phyloP scores from a whole-genome alignment of 2,113 vertebrate species.

The Atlantisia rogersi region DNA sequence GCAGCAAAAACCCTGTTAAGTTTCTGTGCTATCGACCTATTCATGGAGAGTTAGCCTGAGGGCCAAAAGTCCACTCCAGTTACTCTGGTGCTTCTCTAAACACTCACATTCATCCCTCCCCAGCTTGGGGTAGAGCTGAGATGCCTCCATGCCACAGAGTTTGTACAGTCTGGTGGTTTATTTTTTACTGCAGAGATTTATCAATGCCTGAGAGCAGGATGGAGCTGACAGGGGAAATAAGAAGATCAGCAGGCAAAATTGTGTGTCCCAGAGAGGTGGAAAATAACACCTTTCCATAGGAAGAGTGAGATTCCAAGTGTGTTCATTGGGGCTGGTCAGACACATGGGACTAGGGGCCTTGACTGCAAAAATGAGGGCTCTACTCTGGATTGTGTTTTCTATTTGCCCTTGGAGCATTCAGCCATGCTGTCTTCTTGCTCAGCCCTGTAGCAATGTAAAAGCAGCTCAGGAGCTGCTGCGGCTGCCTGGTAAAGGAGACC shows the following conservation, averaged over 20 bases:
- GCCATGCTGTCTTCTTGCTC: neutral
- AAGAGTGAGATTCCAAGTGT: neutral
- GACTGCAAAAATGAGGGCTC: neutral
- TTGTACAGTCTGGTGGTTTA: rapidly evolving
- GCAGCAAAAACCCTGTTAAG: neutral
- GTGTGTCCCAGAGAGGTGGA: too few species aligned
- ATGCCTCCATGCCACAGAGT: neutral
- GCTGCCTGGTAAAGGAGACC: neutral
- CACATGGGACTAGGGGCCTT: neutral
- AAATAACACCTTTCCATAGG: neutral
- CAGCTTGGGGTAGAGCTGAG: neutral
- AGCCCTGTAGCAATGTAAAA: neutral
- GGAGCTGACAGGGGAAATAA: neutral
- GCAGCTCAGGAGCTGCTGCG: neutral
- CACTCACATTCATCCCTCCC: rapidly evolving
- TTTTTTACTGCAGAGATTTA: neutral
- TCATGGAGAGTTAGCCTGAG: too few species aligned
- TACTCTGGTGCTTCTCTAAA: neutral
- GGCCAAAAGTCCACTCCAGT: neutral
- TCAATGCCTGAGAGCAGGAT: neutral
- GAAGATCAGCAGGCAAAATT: neutral
- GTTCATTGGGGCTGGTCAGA: neutral
- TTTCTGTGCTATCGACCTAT: rapidly evolving
- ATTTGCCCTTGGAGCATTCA: rapidly evolving
- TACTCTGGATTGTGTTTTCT: rapidly evolving